phyloP scores from a whole-genome alignment of 2,113 vertebrate species.

The Zapornia atra region DNA sequence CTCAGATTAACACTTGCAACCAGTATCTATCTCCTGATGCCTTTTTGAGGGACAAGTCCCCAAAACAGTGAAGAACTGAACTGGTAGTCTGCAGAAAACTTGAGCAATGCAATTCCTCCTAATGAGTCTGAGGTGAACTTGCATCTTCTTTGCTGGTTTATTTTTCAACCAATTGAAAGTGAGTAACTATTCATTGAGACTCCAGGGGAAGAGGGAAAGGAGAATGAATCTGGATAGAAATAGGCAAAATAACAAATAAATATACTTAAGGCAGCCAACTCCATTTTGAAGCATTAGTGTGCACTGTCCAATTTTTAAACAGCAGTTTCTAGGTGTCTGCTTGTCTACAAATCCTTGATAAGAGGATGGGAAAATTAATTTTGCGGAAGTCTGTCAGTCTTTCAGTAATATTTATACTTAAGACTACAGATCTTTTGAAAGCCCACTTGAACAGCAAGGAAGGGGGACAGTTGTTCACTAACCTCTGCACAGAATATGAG shows the following conservation, averaged over 20 bases:
- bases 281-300: constrained; percentile 63
- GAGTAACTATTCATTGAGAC: constrained; percentile 52
- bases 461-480: constrained; percentile 26
- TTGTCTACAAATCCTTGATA: constrained; percentile 67
- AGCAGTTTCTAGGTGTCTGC: constrained; percentile 41
- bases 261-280: constrained; percentile 53
- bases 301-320: constrained; percentile 49
- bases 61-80: constrained; percentile 1
- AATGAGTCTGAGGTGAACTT: constrained; percentile 7
- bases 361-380: constrained; percentile 68
- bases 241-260: constrained; percentile 44
- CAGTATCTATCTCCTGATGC: neutral
- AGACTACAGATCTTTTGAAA: constrained; percentile 27
- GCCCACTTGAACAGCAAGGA: constrained; percentile 1
- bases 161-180: constrained; percentile 39
- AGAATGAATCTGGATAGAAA: constrained; percentile 25
- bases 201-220: neutral
- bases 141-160: constrained; percentile 17
- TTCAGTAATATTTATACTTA: constrained; percentile 41
- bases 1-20: constrained; percentile 25
- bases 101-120: neutral
- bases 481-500: constrained; percentile 24
- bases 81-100: neutral
- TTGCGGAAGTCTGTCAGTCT: constrained; percentile 60
- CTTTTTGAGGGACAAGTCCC: neutral